These are phyloP conservation scores for Nycteola revayana DNA, from an alignment of 2,888 invertebrate genomes.

Conservation along the genomic window DNA sequence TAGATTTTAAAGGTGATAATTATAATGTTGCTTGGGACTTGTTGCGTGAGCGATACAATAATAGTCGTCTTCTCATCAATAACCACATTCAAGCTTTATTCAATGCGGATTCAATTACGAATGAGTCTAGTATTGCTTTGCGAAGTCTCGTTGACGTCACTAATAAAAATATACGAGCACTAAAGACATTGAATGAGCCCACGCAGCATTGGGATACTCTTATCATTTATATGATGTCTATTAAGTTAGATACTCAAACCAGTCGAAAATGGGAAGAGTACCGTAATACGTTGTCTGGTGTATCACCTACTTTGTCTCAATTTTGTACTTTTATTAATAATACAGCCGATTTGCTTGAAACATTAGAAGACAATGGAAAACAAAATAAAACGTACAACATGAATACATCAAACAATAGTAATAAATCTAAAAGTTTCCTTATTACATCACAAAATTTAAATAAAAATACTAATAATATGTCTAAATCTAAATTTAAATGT, in stretches of 20 bases:
- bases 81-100: constrained; percentile 27
- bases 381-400: too few species aligned
- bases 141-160: constrained; percentile 16
- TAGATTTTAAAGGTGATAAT: constrained; percentile 20
- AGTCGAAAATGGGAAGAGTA: constrained; percentile 14
- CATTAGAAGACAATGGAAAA: neutral
- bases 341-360: constrained; percentile 10
- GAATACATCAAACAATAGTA: too few species aligned
- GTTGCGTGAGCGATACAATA: constrained; percentile 23
- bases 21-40: constrained; percentile 23
- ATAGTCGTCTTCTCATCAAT: constrained; percentile 20
- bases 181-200: constrained; percentile 11
- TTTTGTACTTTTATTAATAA: constrained; percentile 5
- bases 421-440: too few species aligned
- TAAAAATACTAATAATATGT: too few species aligned
- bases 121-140: constrained; percentile 13
- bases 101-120: constrained; percentile 12
- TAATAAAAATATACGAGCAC: constrained; percentile 18
- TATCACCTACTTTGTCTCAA: neutral
- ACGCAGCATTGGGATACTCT: constrained; percentile 19
- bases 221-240: constrained; percentile 18
- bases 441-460: neutral
- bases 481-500: too few species aligned
- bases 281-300: neutral
- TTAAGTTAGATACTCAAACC: constrained; percentile 15